These are phyloP conservation scores for Ochlodes sylvanus DNA, from an alignment of 2,888 invertebrate species.

Conservation along the genomic window DNA sequence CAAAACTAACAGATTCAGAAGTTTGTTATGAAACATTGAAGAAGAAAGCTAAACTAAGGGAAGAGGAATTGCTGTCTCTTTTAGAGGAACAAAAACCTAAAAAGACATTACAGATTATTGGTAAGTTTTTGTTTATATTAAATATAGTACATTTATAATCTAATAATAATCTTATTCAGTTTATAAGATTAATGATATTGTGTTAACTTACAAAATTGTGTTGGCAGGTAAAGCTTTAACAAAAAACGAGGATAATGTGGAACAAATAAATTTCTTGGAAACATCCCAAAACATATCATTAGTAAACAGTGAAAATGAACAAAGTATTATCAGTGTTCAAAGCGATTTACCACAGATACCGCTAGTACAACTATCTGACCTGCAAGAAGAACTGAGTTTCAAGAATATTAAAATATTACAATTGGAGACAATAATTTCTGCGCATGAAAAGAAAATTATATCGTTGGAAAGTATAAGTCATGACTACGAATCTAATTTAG, in stretches of 20 bases:
- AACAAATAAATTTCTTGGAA: conserved; percentile 60
- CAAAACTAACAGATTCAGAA: conserved; percentile 76
- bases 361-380: conserved; percentile 51
- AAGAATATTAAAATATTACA: conserved; percentile 60
- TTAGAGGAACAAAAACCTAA: conserved; percentile 66
- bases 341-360: conserved; percentile 44
- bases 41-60: conserved; percentile 79
- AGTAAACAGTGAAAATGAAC: conserved; percentile 67
- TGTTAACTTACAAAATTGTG: conserved; percentile 19
- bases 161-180: no score
- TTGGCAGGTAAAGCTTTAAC: conserved; percentile 53
- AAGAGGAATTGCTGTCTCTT: conserved; percentile 80
- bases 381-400: conserved; percentile 57
- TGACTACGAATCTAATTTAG: conserved; percentile 56
- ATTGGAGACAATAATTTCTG: conserved; percentile 58
- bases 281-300: conserved; percentile 68
- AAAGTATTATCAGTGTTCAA: conserved; percentile 53
- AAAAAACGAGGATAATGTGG: conserved; percentile 48
- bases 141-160: no score
- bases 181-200: not conserved
- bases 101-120: conserved; percentile 51
- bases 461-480: conserved; percentile 60
- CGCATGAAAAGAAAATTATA: conserved; percentile 59
- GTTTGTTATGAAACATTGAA: conserved; percentile 81
- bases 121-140: conserved; percentile 50